phyloP scores from a whole-genome alignment of 2,797 vertebrate genomes.

The Acestrorhynchus altus region DNA sequence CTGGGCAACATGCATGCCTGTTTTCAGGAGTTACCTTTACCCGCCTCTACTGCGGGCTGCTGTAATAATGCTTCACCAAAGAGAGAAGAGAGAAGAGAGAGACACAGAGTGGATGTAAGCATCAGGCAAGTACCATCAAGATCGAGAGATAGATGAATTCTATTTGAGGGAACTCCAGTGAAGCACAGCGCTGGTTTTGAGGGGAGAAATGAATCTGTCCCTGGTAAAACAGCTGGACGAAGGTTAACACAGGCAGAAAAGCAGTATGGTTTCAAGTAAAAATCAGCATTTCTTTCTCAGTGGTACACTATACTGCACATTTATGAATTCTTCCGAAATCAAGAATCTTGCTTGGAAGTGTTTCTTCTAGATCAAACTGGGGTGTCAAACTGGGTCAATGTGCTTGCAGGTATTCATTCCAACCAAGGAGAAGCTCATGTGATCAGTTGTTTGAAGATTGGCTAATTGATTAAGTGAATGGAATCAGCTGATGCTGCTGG shows the following conservation, averaged over 20 bases:
- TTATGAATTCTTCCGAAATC: too few relatives aligned
- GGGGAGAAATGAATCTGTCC: neutral
- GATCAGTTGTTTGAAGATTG: too few relatives aligned
- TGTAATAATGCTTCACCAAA: constrained; percentile 84
- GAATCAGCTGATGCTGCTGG: too few relatives aligned
- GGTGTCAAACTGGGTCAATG: too few relatives aligned
- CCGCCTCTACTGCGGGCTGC: constrained; percentile 85
- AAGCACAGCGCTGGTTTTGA: neutral
- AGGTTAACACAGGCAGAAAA: neutral
- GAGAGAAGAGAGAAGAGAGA: constrained; percentile 79
- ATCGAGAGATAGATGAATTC: neutral
- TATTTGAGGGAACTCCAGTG: neutral
- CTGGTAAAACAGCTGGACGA: neutral
- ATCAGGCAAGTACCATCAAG: constrained; percentile 10
- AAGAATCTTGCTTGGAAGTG: too few relatives aligned
- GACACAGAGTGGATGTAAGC: constrained; percentile 62
- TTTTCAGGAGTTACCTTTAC: constrained; percentile 89
- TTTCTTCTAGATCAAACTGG: too few relatives aligned
- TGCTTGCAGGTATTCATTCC: too few relatives aligned
- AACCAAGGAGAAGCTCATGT: too few relatives aligned
- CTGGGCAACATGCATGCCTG: constrained; percentile 74
- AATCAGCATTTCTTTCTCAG: too few relatives aligned
- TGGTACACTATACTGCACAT: too few relatives aligned
- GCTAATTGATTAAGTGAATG: too few relatives aligned
- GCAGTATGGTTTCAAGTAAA: neutral